Evolutionary conservation across 2,113 vertebrate genomes (phyloP).

Genomic region (Myotis yumanensis): DNA sequence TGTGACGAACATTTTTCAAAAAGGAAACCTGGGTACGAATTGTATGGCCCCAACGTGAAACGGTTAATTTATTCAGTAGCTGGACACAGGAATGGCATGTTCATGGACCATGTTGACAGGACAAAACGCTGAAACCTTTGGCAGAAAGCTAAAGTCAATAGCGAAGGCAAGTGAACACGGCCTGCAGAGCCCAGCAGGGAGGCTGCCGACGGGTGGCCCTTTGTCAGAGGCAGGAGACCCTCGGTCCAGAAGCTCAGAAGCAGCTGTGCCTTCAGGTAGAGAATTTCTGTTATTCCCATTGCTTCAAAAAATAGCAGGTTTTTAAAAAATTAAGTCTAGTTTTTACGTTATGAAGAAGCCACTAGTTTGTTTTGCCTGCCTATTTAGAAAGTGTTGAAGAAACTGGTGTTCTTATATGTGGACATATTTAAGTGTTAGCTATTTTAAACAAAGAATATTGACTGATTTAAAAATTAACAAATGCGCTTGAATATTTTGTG

Average conservation of each 20-base stretch:
- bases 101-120: conserved; percentile 52
- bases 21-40: not conserved
- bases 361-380: not conserved
- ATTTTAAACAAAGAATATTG: conserved; percentile 4
- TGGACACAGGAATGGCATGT: not conserved
- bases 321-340: not conserved
- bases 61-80: conserved; percentile 44
- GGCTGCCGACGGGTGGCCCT: not conserved
- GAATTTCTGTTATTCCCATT: conserved; percentile 39
- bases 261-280: conserved; percentile 64
- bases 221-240: conserved; percentile 14
- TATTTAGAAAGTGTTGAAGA: not conserved
- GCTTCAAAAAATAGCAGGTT: not conserved
- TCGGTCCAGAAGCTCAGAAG: not conserved
- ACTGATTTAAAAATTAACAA: not conserved
- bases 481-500: not conserved
- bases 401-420: not conserved
- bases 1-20: not conserved
- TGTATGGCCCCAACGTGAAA: conserved; percentile 20
- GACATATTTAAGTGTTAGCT: not conserved
- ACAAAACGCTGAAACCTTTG: conserved; percentile 28
- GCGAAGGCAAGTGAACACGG: conserved; percentile 30
- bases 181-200: not conserved
- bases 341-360: conserved; percentile 9
- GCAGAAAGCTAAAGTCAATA: conserved; percentile 66